A percentile compares a stretch with the other conserved stretches of the same genome.
Evolutionary conservation across 2,113 vertebrate genomes (phyloP).

Genomic region (Prunella himalayana): DNA sequence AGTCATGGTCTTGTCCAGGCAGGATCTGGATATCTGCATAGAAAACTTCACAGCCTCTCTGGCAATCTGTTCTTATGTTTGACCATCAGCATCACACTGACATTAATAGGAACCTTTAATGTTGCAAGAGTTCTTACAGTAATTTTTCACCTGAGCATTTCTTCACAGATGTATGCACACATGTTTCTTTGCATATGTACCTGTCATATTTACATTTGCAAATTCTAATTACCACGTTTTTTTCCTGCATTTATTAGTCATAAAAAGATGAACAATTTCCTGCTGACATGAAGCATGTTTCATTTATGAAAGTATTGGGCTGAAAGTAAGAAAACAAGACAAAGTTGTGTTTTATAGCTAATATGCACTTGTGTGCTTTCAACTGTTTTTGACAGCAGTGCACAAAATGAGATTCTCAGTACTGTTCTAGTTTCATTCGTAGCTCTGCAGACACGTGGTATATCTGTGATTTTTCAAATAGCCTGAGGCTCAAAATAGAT

Average conservation of each 20-base stretch:
- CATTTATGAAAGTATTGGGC: neutral
- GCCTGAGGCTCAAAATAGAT: neutral
- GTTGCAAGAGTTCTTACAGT: neutral
- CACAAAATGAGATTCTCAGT: neutral
- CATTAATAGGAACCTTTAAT: neutral
- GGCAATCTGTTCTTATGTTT: neutral
- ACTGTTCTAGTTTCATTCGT: neutral
- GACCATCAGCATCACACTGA: neutral
- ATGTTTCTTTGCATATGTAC: neutral
- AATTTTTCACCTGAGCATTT: neutral
- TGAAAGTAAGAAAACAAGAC: neutral
- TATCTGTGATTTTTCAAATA: slow-evolving; percentile 9
- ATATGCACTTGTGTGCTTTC: neutral
- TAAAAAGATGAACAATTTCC: neutral
- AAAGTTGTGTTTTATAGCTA: neutral
- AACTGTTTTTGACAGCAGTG: neutral
- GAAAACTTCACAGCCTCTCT: neutral
- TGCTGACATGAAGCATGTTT: neutral
- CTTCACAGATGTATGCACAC: neutral
- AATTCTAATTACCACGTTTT: neutral
- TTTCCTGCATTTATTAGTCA: neutral
- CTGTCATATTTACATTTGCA: neutral
- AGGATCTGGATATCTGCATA: neutral
- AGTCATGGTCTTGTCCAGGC: neutral
- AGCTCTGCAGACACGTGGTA: neutral